These are phyloP conservation scores for Steinernema feltiae DNA, from an alignment of 1,140 invertebrate genomes.

Conservation along the genomic window DNA sequence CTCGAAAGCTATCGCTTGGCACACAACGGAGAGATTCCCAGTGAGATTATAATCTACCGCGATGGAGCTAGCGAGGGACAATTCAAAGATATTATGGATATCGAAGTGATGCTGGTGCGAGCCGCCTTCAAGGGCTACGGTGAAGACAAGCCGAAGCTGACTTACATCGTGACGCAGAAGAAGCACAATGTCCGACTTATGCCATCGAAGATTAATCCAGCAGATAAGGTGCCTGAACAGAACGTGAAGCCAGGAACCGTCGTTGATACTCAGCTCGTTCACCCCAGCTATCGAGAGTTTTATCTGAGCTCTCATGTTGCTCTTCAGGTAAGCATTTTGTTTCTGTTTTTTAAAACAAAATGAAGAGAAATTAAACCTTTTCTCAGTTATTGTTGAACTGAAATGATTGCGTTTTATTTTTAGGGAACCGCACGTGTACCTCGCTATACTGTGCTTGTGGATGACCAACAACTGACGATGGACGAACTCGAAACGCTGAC, in stretches of 20 bases:
- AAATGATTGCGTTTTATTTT: background rate
- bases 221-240: constrained; percentile 25
- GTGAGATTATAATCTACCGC: background rate
- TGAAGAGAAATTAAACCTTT: background rate
- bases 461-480: constrained; percentile 16
- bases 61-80: background rate
- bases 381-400: background rate
- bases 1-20: background rate
- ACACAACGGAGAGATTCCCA: background rate
- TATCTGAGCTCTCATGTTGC: constrained; percentile 20
- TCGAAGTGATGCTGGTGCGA: background rate
- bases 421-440: constrained; percentile 25
- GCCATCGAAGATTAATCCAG: background rate
- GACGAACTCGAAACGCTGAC: constrained; percentile 24
- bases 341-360: no score
- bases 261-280: constrained; percentile 17
- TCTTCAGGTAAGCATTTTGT: constrained; percentile 23
- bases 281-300: constrained; percentile 28
- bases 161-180: constrained; percentile 29
- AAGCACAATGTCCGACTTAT: constrained; percentile 22
- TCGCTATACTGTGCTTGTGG: constrained; percentile 22
- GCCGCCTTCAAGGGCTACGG: background rate
- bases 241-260: constrained; percentile 32
- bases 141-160: constrained; percentile 34
- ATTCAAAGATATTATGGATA: background rate